Conservation (phyloP, 2,888 invertebrate species). For the Cerastoderma edule region DNA sequence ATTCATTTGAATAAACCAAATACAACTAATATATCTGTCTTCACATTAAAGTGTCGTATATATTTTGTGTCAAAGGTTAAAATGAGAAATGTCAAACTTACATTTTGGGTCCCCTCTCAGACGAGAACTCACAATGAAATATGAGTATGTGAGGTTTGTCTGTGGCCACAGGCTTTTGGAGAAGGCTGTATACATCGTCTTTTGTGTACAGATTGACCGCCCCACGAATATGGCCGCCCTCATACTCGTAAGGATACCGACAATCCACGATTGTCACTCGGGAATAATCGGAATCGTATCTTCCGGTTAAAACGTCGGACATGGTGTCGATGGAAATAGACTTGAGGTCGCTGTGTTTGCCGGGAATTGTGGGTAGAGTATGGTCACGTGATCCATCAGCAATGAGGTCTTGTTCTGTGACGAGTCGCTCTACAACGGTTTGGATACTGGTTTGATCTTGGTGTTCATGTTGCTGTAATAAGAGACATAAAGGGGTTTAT, state of each 20-base stretch:
- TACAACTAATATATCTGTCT: no score
- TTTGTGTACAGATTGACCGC: conserved; percentile 55
- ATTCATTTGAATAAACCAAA: no score
- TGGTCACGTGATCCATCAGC: conserved; percentile 57
- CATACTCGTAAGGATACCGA: conserved; percentile 53
- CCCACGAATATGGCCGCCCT: conserved; percentile 47
- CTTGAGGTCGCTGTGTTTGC: conserved; percentile 76
- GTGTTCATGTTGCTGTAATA: no score
- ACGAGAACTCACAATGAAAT: conserved; percentile 63
- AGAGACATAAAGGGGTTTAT: neutral
- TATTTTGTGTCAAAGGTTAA: no score
- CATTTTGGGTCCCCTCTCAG: conserved; percentile 60
- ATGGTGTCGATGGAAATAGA: conserved; percentile 70
- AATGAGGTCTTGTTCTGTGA: conserved; percentile 37
- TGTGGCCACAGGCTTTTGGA: conserved; percentile 27
- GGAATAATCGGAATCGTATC: conserved; percentile 28
- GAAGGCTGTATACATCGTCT: conserved; percentile 43
- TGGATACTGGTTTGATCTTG: conserved; percentile 40
- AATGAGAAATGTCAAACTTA: conserved; percentile 26
- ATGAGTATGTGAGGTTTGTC: conserved; percentile 54
- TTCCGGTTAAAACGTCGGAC: conserved; percentile 39
- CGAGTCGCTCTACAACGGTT: conserved; percentile 38
- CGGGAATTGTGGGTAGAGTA: conserved; percentile 70
- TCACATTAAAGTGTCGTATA: no score
- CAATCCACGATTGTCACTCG: conserved; percentile 48